A percentile compares a stretch with the other conserved stretches of the same genome.
These are phyloP conservation scores for Megalops atlanticus DNA, from an alignment of 2,113 vertebrate species.

Conservation along the genomic window DNA sequence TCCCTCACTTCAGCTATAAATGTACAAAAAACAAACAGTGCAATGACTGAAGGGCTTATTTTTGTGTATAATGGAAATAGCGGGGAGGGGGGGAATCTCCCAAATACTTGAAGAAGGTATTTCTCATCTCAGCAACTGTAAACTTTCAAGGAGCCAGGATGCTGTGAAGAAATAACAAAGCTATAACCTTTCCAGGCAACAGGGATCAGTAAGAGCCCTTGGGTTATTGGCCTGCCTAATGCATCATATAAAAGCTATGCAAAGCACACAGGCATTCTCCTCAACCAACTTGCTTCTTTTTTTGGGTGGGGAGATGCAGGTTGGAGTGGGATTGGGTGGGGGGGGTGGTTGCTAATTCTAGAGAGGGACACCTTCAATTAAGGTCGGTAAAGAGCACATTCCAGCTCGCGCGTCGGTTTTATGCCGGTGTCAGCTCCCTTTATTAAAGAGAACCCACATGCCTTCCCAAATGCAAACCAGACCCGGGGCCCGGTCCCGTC, in stretches of 20 bases:
- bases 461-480: slow-evolving; percentile 57
- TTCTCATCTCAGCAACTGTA: background rate
- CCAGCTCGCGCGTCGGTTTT: slow-evolving; percentile 32
- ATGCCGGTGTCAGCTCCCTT: slow-evolving; percentile 41
- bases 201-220: background rate
- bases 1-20: background rate
- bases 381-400: background rate
- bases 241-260: background rate
- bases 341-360: background rate
- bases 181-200: background rate
- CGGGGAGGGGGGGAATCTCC: background rate
- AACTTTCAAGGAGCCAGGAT: background rate
- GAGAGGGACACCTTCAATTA: slow-evolving; percentile 5
- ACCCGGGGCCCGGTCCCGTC: slow-evolving; percentile 20
- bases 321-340: background rate
- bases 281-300: background rate
- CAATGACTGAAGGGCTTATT: background rate
- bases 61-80: background rate
- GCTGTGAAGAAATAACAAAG: background rate
- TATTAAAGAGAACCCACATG: slow-evolving; percentile 58
- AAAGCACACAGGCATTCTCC: background rate
- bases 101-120: background rate
- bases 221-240: background rate
- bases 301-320: slow-evolving; percentile 7
- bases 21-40: background rate